phyloP scores from a whole-genome alignment of 2,797 vertebrate species.

The Sciurus vulgaris region DNA sequence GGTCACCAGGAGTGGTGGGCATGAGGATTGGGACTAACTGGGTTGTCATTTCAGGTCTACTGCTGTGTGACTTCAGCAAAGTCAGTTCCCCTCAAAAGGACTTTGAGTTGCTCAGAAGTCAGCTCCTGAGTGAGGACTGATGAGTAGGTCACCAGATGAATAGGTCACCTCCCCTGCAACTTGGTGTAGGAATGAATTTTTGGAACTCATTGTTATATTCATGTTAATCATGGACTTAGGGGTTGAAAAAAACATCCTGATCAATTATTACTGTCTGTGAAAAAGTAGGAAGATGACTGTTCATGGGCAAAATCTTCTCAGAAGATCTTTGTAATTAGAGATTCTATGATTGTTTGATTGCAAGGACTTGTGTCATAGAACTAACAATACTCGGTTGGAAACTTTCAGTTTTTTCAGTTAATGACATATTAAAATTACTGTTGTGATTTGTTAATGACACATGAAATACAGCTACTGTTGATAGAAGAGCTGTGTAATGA shows the following conservation, averaged over 20 bases:
- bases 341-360: background rate
- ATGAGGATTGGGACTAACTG: background rate
- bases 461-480: background rate
- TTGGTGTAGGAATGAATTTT: too few species aligned
- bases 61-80: background rate
- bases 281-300: accelerated
- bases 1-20: too few species aligned
- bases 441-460: background rate
- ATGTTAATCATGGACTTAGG: background rate
- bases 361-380: background rate
- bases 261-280: background rate
- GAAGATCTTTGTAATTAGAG: background rate
- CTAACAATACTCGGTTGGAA: background rate
- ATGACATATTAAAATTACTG: background rate
- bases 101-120: background rate
- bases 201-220: background rate
- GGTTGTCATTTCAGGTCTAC: background rate
- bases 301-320: background rate
- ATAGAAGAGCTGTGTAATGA: background rate
- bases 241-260: background rate
- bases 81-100: background rate
- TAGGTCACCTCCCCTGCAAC: background rate
- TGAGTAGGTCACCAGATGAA: background rate
- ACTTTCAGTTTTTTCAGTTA: background rate
- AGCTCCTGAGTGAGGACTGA: background rate